phyloP scores from a whole-genome alignment of 2,797 vertebrate genomes.

The Anableps anableps region DNA sequence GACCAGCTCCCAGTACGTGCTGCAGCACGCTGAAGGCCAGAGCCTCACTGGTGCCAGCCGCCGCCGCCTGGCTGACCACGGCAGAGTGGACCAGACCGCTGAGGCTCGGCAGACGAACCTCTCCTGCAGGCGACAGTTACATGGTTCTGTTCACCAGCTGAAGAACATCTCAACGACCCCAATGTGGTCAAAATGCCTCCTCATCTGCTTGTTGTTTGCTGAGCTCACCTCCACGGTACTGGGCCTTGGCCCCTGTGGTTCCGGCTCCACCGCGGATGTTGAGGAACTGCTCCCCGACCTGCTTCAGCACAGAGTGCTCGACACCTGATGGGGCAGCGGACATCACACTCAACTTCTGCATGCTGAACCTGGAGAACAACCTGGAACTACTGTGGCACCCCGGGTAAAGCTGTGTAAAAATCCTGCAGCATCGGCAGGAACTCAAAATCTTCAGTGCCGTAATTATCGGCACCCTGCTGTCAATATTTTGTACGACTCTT shows the following conservation, averaged over 20 bases:
- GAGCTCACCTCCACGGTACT: conserved; percentile 89
- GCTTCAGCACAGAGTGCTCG: conserved; percentile 88
- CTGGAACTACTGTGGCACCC: not conserved
- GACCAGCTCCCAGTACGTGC: conserved; percentile 90
- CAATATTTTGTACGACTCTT: no score
- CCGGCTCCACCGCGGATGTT: conserved; percentile 93
- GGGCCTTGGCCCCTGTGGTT: conserved; percentile 79
- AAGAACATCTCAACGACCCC: not conserved
- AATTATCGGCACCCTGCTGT: no score
- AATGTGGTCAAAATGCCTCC: not conserved
- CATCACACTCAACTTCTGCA: not conserved
- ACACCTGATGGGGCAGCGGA: conserved; percentile 81
- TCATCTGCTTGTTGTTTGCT: not conserved
- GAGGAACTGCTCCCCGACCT: conserved; percentile 94
- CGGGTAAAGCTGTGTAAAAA: not conserved
- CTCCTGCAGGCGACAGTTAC: conserved; percentile 76
- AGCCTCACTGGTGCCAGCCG: conserved; percentile 80
- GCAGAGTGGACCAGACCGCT: conserved; percentile 87
- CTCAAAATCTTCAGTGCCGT: not conserved
- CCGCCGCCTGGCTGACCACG: conserved; percentile 87
- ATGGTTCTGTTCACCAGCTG: not conserved
- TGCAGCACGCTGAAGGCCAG: conserved; percentile 91
- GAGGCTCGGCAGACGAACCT: conserved; percentile 82
- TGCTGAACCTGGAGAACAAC: no score
- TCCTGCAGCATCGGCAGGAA: not conserved